Percentiles rank a stretch among this genome's conserved stretches.
These are phyloP conservation scores for Myoxocephalus aenaeus DNA, from an alignment of 2,797 vertebrate species.

Conservation along the genomic window DNA sequence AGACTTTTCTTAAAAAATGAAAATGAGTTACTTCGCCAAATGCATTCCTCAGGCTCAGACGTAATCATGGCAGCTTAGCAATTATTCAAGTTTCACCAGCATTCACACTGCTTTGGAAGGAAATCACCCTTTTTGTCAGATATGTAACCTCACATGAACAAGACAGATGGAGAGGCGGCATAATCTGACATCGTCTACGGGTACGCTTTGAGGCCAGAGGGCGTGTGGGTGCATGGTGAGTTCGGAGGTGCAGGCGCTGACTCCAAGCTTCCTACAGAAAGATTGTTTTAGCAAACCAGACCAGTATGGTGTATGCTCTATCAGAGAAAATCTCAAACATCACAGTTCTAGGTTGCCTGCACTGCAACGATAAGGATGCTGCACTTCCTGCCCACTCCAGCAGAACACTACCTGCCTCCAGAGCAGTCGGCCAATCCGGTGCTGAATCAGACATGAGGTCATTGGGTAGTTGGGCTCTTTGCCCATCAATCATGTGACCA, in stretches of 20 bases:
- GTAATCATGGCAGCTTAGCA: constrained; percentile 24
- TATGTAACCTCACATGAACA: constrained; percentile 51
- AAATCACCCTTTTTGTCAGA: constrained; percentile 30
- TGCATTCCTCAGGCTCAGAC: constrained; percentile 16
- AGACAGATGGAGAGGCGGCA: constrained; percentile 59
- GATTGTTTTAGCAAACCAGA: constrained; percentile 6
- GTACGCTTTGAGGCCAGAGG: constrained; percentile 47
- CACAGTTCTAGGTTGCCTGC: constrained; percentile 56
- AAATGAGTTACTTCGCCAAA: constrained; percentile 32
- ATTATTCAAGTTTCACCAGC: constrained; percentile 27
- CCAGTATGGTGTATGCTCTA: neutral
- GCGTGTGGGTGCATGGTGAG: constrained; percentile 35
- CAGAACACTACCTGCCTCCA: constrained; percentile 34
- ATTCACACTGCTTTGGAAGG: constrained; percentile 11
- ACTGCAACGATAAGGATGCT: constrained; percentile 19
- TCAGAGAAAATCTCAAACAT: constrained; percentile 23
- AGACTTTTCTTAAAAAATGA: constrained; percentile 27
- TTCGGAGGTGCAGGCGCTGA: constrained; percentile 27
- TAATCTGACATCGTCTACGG: constrained; percentile 55
- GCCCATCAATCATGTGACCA: neutral
- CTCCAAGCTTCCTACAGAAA: constrained; percentile 28
- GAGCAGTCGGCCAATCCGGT: constrained; percentile 10
- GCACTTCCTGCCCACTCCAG: constrained; percentile 22
- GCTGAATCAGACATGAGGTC: constrained; percentile 33
- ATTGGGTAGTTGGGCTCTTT: neutral